Percentiles rank a stretch among this genome's conserved stretches.
phyloP scores from a whole-genome alignment of 1,140 invertebrate genomes.

The Drosophila insularis region DNA sequence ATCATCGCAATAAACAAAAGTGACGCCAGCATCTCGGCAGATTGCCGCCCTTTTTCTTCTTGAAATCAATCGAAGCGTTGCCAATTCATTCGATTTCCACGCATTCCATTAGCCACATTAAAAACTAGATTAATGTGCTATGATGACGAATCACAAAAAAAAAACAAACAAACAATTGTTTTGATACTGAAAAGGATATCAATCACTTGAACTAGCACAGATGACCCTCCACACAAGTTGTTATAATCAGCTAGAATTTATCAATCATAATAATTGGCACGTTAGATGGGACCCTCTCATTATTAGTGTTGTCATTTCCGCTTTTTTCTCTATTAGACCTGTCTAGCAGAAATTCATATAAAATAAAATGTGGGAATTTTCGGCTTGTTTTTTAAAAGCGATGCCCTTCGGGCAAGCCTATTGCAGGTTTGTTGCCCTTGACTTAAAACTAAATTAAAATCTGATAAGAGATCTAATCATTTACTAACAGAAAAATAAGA shows the following conservation, averaged over 20 bases:
- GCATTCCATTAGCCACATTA: not conserved
- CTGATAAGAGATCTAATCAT: no score
- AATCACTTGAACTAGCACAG: no score
- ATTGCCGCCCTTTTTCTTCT: not conserved
- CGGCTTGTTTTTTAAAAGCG: no score
- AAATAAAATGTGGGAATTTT: no score
- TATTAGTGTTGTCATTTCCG: not conserved
- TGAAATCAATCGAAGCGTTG: not conserved
- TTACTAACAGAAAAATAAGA: no score
- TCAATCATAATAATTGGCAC: not conserved
- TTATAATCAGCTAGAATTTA: constrained; percentile 21
- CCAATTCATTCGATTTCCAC: not conserved
- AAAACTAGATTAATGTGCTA: not conserved
- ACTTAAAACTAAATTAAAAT: no score
- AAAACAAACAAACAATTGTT: no score
- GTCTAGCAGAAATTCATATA: no score
- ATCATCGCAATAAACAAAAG: constrained; percentile 12
- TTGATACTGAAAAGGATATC: no score
- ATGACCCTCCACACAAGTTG: not conserved
- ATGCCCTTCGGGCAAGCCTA: no score
- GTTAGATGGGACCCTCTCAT: not conserved
- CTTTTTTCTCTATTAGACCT: no score
- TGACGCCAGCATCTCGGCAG: not conserved
- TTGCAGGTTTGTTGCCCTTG: no score
- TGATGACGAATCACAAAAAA: not conserved